These are phyloP conservation scores for Agapostemon virescens DNA, from an alignment of 2,888 invertebrate genomes.

Conservation along the genomic window DNA sequence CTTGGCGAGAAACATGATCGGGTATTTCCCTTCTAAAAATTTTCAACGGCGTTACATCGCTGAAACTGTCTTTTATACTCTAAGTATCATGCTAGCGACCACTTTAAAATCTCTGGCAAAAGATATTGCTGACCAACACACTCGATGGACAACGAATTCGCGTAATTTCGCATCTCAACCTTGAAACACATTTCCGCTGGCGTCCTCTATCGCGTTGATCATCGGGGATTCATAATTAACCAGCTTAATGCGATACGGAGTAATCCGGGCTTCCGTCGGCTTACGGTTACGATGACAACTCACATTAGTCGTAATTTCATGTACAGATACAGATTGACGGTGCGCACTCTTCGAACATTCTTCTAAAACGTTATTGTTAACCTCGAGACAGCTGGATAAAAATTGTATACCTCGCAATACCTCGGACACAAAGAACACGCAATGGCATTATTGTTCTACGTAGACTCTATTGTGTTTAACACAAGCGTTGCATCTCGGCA, in stretches of 20 bases:
- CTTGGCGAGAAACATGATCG: slow-evolving; percentile 9
- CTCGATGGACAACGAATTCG: slow-evolving; percentile 1
- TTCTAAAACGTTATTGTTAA: not conserved
- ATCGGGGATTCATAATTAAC: slow-evolving; percentile 20
- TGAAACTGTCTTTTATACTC: slow-evolving; percentile 10
- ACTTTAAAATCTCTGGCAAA: not conserved
- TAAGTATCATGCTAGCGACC: slow-evolving; percentile 29
- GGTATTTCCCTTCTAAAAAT: slow-evolving; percentile 38
- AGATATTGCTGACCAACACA: not conserved
- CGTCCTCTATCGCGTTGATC: not conserved
- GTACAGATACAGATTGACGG: not conserved
- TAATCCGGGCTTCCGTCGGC: not conserved
- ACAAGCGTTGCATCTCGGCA: not conserved
- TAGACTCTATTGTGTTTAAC: not conserved
- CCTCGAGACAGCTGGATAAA: not conserved
- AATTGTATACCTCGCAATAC: not conserved
- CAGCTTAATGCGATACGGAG: slow-evolving; percentile 3
- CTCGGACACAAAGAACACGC: not conserved
- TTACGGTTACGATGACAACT: too few species aligned
- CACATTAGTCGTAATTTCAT: too few species aligned
- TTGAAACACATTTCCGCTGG: not conserved
- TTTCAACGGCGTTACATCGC: slow-evolving; percentile 22
- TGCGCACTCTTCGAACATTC: not conserved
- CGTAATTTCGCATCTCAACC: not conserved
- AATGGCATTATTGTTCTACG: not conserved